Base-by-base conservation (phyloP, 53 echinoderm and acorn worm genomes). In the Luidia sarsii region DNA sequence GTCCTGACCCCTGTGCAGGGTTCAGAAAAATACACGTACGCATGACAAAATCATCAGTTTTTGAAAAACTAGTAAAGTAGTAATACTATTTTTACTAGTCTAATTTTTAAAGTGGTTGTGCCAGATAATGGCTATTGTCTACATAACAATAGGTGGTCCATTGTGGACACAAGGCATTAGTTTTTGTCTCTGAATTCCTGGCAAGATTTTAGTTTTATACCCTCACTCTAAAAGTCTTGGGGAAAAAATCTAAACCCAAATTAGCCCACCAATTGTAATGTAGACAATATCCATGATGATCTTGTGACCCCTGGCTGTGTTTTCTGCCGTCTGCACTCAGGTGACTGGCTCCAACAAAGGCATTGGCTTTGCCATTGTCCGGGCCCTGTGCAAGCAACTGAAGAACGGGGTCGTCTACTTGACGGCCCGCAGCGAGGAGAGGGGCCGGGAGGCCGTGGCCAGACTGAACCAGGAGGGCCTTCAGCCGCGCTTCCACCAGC, bases 311-410 rank as follows among this genome's bases (percentile, higher is more conserved):
- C 20, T 7, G 18, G 18, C 18, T 9, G 15, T 18, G 20, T 51
- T 2, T 52, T 15, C 14, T 35, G 20, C n/a, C 13, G 27, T 57
- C 57, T 23, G 24, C 29, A 4, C 28, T 24, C 38, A 91, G 91
- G 87, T 87, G 11, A 94, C 94, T 25, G 94, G 94, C 0, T 51
- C 81, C 29, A 94, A 89, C 84, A 91, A 94, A 62, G 94, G 94
- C 66, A 80, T 94, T 55, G 94, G 94, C 24, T 94, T 91, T 67
- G 88, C 66, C 69, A 94, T 88, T 38, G 94, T 94, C 11, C 64
- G 94, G 36, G 57, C 90, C 3, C 90, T 93, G 20, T 93, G 87
- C 57, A 90, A 94, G 52, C 55, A 90, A 22, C 55, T 94, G 1
- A 65, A 80, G 3, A 30, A 64, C 8, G 86, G 88, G 23, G 57